These are phyloP conservation scores for Rhopalosiphum maidis DNA, from an alignment of 1,140 invertebrate genomes.

Conservation along the genomic window DNA sequence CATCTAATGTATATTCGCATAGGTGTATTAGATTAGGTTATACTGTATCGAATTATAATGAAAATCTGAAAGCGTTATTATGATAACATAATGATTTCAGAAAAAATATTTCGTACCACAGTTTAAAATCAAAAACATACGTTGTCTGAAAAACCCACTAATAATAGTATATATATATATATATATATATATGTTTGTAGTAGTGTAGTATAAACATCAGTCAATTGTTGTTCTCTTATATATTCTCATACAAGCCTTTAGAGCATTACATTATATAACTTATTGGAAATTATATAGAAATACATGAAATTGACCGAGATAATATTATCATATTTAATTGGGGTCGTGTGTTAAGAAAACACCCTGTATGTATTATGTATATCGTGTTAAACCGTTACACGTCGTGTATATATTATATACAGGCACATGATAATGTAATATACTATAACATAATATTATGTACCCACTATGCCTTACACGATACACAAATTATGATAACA, in stretches of 20 bases:
- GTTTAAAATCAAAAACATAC: background rate
- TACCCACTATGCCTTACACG: background rate
- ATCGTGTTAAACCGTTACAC: background rate
- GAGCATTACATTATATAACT: background rate
- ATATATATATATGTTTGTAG: background rate
- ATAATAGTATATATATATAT: too few species aligned
- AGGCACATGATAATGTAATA: background rate
- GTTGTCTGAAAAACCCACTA: background rate
- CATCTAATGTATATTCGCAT: too few species aligned
- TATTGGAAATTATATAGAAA: background rate
- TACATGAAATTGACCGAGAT: background rate
- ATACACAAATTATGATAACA: background rate
- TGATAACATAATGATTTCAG: background rate
- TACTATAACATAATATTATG: background rate
- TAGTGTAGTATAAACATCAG: background rate
- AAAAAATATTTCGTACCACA: background rate
- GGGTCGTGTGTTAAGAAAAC: background rate
- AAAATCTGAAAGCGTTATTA: background rate
- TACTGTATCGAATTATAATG: background rate
- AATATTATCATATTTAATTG: background rate
- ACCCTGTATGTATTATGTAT: background rate
- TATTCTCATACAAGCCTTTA: too few species aligned
- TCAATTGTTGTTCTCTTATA: too few species aligned
- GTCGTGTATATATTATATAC: background rate
- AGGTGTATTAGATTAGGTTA: too few species aligned